phyloP scores from a whole-genome alignment of 2,888 invertebrate genomes.

The Drosophila infuscata region DNA sequence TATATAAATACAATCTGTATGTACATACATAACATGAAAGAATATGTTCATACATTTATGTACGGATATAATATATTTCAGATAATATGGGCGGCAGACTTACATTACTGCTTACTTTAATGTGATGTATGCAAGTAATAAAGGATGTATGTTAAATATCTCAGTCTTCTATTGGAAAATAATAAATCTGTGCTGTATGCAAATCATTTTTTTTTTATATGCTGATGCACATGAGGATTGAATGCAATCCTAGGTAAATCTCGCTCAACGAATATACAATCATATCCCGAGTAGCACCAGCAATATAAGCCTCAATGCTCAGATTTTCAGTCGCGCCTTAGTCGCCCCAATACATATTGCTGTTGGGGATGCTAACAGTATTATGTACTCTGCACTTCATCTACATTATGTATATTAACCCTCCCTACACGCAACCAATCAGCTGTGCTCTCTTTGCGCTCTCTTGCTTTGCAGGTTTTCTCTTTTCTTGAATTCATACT shows the following conservation, averaged over 20 bases:
- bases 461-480: slow-evolving; percentile 50
- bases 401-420: slow-evolving; percentile 35
- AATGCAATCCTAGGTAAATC: slow-evolving; percentile 19
- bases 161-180: slow-evolving; percentile 7
- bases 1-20: slow-evolving; percentile 8
- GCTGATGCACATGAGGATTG: slow-evolving; percentile 4
- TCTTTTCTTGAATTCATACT: slow-evolving; percentile 12
- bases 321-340: slow-evolving; percentile 37
- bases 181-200: slow-evolving; percentile 18
- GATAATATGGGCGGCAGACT: neutral
- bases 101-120: neutral
- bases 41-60: neutral
- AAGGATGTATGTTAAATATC: slow-evolving; percentile 1
- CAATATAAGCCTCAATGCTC: slow-evolving; percentile 31
- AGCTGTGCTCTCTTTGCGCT: slow-evolving; percentile 50
- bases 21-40: slow-evolving; percentile 6
- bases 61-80: neutral
- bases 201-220: neutral
- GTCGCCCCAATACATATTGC: slow-evolving; percentile 79
- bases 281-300: slow-evolving; percentile 26
- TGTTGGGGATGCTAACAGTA: slow-evolving; percentile 81
- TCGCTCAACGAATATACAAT: slow-evolving; percentile 13
- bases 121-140: neutral
- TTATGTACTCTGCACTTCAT: slow-evolving; percentile 33
- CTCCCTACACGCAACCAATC: slow-evolving; percentile 54